Percentiles rank a stretch among this genome's conserved stretches.
These are phyloP conservation scores for Ips typographus DNA, from an alignment of 1,140 invertebrate genomes.

Conservation along the genomic window DNA sequence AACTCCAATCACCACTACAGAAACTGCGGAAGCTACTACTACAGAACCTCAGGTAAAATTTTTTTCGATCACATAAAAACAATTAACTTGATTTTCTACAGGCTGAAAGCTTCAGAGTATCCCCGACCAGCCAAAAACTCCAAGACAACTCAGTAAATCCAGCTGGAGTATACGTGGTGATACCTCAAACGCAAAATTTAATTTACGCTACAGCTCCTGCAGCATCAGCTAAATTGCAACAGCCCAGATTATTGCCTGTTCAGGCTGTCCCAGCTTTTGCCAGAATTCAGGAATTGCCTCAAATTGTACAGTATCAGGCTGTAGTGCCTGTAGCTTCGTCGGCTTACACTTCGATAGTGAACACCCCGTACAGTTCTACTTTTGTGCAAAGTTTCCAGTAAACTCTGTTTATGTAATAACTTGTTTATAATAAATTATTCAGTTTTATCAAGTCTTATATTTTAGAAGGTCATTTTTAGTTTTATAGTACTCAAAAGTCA, in stretches of 20 bases:
- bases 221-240: slow-evolving; percentile 18
- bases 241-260: slow-evolving; percentile 27
- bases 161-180: slow-evolving; percentile 30
- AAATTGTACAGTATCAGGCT: slow-evolving; percentile 17
- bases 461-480: too few species aligned
- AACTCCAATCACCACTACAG: slow-evolving; percentile 37
- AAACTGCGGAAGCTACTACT: slow-evolving; percentile 36
- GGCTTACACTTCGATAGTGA: slow-evolving; percentile 33
- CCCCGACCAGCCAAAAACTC: background rate
- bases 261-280: slow-evolving; percentile 38
- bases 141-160: slow-evolving; percentile 16
- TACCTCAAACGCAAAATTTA: slow-evolving; percentile 36
- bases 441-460: too few species aligned
- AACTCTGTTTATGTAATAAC: too few species aligned
- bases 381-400: slow-evolving; percentile 42
- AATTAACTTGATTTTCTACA: slow-evolving; percentile 12
- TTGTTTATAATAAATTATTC: too few species aligned
- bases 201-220: slow-evolving; percentile 7
- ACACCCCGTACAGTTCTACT: slow-evolving; percentile 41
- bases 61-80: background rate
- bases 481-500: background rate
- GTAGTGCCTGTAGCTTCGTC: slow-evolving; percentile 25
- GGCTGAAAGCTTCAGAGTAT: slow-evolving; percentile 33
- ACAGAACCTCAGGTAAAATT: slow-evolving; percentile 34
- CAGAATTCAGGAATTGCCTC: slow-evolving; percentile 36